Base-by-base conservation (phyloP, 37 sponge, comb jelly and placozoan species). In the Hexactinellida sp. region DNA sequence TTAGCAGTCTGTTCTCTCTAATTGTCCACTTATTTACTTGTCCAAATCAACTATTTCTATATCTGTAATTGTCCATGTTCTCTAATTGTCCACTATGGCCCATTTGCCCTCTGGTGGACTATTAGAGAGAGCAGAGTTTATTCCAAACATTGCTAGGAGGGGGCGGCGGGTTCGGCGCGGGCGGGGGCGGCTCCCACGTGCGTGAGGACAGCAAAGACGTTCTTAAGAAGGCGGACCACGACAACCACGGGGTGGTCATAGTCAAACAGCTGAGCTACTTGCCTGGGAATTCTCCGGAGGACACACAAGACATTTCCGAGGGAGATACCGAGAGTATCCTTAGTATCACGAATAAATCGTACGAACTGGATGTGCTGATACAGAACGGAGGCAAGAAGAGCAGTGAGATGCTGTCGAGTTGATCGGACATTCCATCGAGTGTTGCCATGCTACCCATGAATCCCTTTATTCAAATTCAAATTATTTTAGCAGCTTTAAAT, bases 401-500 rank as follows among this genome's bases (percentile, higher is more conserved):
- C 76, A 63, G 21, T 63, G 76, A 63, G 25, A 63, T 21, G 76
- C 9, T 63, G 34, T n/a, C n/a, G n/a, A n/a, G n/a, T n/a, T n/a
- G n/a, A n/a, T n/a, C n/a, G n/a, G n/a, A n/a, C n/a, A n/a, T n/a
- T n/a, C n/a, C n/a, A n/a, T 25, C 3, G 13, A 63, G 5, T 63
- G 76, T 25, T 63, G 25, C 5, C 13, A 28, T 25, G 28, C 52
- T 47, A 47, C 52, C 52, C 52, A 16, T 25, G 34, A 63, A 63
- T 63, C 76, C 76, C 76, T 63, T n/a, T 63, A 23, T 63, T 63
- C 76, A 10, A 16, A 41, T 16, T 13, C 47, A 41, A 63, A 25
- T 63, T n/a, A 63, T 63, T 63, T 63, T 63, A 63, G 32, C 76
- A 63, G 76, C 76, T 63, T 63, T 63, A 63, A 63, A n/a, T 32